A percentile compares a stretch with the other conserved stretches of the same genome.
These are phyloP conservation scores for Callyntrura sp. DNA, from an alignment of 2,888 invertebrate genomes.

Conservation along the genomic window DNA sequence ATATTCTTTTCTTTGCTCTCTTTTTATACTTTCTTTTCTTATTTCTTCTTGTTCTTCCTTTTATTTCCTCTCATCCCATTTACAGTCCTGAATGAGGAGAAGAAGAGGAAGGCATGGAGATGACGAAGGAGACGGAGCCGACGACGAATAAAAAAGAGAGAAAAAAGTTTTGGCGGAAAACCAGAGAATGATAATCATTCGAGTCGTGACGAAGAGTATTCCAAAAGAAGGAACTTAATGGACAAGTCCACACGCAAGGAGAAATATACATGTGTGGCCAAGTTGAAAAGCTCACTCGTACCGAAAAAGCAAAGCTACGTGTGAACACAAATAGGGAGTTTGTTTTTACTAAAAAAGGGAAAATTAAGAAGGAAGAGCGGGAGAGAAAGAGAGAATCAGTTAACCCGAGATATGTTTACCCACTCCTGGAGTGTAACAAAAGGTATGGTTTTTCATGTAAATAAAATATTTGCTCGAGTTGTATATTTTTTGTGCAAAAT, in stretches of 20 bases:
- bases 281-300: background rate
- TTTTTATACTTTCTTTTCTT: slow-evolving; percentile 8
- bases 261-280: slow-evolving; percentile 38
- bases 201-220: slow-evolving; percentile 75
- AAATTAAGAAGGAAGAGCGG: background rate
- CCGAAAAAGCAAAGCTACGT: background rate
- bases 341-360: slow-evolving; percentile 7
- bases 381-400: too few species aligned
- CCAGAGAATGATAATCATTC: slow-evolving; percentile 77
- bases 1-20: background rate
- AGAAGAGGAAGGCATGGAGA: slow-evolving; percentile 21
- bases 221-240: slow-evolving; percentile 70
- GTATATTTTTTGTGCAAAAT: slow-evolving; percentile 9
- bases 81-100: slow-evolving; percentile 41
- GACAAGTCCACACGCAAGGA: slow-evolving; percentile 72
- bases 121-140: slow-evolving; percentile 9
- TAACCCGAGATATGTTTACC: too few species aligned
- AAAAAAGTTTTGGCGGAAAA: slow-evolving; percentile 63
- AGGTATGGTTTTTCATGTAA: background rate
- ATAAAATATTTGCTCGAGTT: background rate
- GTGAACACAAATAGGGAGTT: background rate
- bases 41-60: slow-evolving; percentile 37
- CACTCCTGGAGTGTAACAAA: background rate
- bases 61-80: slow-evolving; percentile 44
- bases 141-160: slow-evolving; percentile 9